Percentiles rank a stretch among this genome's conserved stretches.
Evolutionary conservation across 2,113 vertebrate genomes (phyloP).

Genomic region (Grammomys surdaster): DNA sequence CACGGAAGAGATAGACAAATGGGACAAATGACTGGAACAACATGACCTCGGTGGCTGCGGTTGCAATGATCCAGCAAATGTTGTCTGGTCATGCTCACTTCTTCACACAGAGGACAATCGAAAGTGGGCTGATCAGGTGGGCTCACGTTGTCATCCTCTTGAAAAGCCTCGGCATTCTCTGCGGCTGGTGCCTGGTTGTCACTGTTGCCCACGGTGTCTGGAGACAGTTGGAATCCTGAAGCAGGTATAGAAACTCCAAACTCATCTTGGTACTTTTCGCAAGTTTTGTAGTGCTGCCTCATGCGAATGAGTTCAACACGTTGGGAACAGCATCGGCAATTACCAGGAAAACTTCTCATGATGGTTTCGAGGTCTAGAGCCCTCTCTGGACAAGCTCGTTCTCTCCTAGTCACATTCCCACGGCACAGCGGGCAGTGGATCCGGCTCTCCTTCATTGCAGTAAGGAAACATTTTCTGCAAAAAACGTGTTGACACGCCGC

Average conservation of each 20-base stretch:
- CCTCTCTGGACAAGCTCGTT: background rate
- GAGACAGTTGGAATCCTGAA: background rate
- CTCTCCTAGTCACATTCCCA: background rate
- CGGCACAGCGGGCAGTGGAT: background rate
- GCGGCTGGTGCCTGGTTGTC: background rate
- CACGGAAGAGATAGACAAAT: conserved; percentile 90
- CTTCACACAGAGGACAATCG: conserved; percentile 86
- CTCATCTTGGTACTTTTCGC: background rate
- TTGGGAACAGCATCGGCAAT: background rate
- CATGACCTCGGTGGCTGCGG: conserved; percentile 86
- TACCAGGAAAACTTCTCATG: background rate
- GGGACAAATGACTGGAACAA: conserved; percentile 89
- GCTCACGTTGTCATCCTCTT: background rate
- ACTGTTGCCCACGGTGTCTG: background rate
- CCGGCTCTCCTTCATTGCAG: background rate
- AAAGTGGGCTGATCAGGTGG: background rate
- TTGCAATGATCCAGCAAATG: conserved; percentile 90
- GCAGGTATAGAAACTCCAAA: background rate
- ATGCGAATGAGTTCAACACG: background rate
- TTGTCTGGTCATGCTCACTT: conserved; percentile 87
- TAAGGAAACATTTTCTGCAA: conserved; percentile 7
- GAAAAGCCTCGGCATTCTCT: background rate
- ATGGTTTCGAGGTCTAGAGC: background rate
- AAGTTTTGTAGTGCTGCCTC: conserved; percentile 24
- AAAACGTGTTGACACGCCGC: background rate